phyloP scores from a whole-genome alignment of 2,888 invertebrate species.

The Gisinianus flammeolus region DNA sequence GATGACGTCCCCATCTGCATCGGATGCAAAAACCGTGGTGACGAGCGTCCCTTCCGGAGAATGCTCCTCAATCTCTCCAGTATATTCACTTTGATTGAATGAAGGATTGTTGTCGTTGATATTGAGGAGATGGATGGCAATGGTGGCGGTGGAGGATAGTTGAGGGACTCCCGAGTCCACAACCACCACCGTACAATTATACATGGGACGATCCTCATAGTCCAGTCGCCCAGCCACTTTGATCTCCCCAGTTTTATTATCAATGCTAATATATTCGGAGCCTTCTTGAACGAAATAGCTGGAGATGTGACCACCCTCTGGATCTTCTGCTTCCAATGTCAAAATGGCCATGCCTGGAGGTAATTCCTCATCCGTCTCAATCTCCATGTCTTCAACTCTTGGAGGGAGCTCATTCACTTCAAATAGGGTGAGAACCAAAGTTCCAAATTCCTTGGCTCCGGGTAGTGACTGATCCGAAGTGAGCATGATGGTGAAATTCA shows the following conservation, averaged over 20 bases:
- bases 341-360: constrained; percentile 78
- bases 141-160: constrained; percentile 76
- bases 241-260: constrained; percentile 79
- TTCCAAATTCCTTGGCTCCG: constrained; percentile 63
- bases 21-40: constrained; percentile 75
- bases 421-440: constrained; percentile 68
- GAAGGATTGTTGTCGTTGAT: constrained; percentile 86
- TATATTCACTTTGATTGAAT: constrained; percentile 72
- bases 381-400: constrained; percentile 68
- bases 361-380: constrained; percentile 80
- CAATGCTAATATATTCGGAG: constrained; percentile 78
- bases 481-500: constrained; percentile 79
- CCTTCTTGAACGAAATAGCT: constrained; percentile 72
- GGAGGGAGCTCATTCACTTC: constrained; percentile 70
- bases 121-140: constrained; percentile 79
- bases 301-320: constrained; percentile 78
- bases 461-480: constrained; percentile 76
- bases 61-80: constrained; percentile 77
- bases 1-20: constrained; percentile 78
- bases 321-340: constrained; percentile 78
- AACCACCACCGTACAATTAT: constrained; percentile 81
- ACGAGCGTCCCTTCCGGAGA: constrained; percentile 75
- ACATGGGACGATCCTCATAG: constrained; percentile 76
- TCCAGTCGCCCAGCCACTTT: constrained; percentile 69
- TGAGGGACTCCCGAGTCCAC: constrained; percentile 87